Percentiles rank a stretch among this genome's conserved stretches.
Conservation (phyloP, 2,797 vertebrate species). For the Vireo griseus region DNA sequence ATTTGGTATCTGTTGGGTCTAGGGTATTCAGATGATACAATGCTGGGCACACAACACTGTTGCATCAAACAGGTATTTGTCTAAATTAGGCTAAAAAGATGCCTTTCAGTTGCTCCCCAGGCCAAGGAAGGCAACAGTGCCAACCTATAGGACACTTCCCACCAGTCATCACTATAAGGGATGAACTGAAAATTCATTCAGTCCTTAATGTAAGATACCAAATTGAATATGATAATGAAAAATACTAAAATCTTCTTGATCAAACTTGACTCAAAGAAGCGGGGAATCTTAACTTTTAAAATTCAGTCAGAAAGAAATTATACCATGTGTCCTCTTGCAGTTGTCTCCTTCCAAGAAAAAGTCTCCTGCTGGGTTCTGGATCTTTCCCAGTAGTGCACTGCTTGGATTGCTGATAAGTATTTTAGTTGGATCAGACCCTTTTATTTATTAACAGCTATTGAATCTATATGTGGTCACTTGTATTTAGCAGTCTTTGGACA, state of each 20-base stretch:
- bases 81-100: neutral
- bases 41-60: neutral
- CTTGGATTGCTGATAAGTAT: neutral
- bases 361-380: neutral
- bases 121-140: neutral
- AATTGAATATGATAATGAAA: neutral
- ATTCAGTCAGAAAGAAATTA: neutral
- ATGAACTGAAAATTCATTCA: neutral
- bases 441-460: neutral
- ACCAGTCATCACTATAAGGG: neutral
- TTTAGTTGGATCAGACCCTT: neutral
- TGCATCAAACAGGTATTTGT: neutral
- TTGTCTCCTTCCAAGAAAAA: neutral
- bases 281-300: neutral
- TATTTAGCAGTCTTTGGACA: neutral
- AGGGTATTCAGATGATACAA: neutral
- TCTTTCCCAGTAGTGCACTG: neutral
- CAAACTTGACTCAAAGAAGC: neutral
- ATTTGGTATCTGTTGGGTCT: neutral
- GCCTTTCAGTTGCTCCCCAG: neutral
- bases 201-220: neutral
- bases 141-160: neutral
- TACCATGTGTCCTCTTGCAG: neutral
- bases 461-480: neutral
- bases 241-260: neutral